Conservation (phyloP, 2,113 vertebrate genomes). For the Ammodytes dubius region DNA sequence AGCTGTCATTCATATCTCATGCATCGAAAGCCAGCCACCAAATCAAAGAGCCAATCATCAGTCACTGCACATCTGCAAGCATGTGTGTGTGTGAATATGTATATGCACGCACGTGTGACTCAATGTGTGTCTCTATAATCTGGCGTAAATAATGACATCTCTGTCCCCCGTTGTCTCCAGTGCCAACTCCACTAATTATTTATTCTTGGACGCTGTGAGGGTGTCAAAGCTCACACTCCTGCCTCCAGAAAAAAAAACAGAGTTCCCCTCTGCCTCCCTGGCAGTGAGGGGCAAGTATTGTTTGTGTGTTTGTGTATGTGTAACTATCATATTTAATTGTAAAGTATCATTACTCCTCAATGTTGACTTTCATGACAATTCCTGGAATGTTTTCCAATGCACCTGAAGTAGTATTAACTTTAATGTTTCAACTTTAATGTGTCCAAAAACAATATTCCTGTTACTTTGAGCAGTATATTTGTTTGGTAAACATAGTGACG, state of each 20-base stretch:
- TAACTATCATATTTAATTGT: neutral
- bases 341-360: neutral
- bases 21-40: neutral
- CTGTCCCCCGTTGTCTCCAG: slow-evolving; percentile 83
- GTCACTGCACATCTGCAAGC: slow-evolving; percentile 30
- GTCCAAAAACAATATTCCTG: neutral
- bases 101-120: slow-evolving; percentile 16
- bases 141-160: slow-evolving; percentile 92
- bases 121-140: slow-evolving; percentile 83
- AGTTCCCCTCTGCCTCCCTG: slow-evolving; percentile 19
- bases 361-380: neutral
- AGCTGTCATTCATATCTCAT: neutral
- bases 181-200: slow-evolving; percentile 89
- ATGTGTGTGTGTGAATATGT: slow-evolving; percentile 23
- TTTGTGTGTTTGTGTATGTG: neutral
- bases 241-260: slow-evolving; percentile 38
- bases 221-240: slow-evolving; percentile 62
- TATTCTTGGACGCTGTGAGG: slow-evolving; percentile 77
- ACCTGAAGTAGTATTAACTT: neutral
- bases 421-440: neutral
- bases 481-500: neutral
- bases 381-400: neutral
- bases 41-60: slow-evolving; percentile 20
- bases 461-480: neutral
- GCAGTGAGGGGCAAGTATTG: neutral